Percentiles rank a stretch among this genome's conserved stretches.
These are phyloP conservation scores for Eriocheir sinensis DNA, from an alignment of 1,140 invertebrate genomes.

Conservation along the genomic window DNA sequence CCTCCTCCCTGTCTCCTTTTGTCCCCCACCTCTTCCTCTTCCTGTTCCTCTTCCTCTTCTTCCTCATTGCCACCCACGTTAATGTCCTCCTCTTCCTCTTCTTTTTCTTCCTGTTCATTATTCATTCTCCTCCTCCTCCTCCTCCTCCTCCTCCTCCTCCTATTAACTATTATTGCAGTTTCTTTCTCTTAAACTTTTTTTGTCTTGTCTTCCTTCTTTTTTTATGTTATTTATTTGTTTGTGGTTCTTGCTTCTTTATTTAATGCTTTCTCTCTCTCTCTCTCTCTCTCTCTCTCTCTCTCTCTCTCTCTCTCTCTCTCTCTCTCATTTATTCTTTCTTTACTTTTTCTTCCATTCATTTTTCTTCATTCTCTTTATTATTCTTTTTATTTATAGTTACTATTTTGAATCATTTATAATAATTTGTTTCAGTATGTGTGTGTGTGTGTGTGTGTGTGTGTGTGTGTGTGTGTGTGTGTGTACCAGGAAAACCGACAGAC, in stretches of 20 bases:
- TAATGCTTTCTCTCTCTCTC: slow-evolving; percentile 47
- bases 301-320: slow-evolving; percentile 57
- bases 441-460: background rate
- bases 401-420: too few species aligned
- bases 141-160: background rate
- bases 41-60: too few species aligned
- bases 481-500: background rate
- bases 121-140: background rate
- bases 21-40: too few species aligned
- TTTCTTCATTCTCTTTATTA: too few species aligned
- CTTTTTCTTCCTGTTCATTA: background rate
- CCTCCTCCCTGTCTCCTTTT: too few species aligned
- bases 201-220: background rate
- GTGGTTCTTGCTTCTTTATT: background rate
- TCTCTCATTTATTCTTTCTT: too few species aligned
- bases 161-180: background rate
- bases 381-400: too few species aligned
- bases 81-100: too few species aligned
- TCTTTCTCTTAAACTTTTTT: background rate
- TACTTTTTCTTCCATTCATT: too few species aligned
- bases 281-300: slow-evolving; percentile 50
- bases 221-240: background rate
- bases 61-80: too few species aligned
- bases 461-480: background rate
- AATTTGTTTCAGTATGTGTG: slow-evolving; percentile 30